A percentile compares a stretch with the other conserved stretches of the same genome.
phyloP scores from a whole-genome alignment of 1,140 invertebrate genomes.

The Drosophila oshimai region DNA sequence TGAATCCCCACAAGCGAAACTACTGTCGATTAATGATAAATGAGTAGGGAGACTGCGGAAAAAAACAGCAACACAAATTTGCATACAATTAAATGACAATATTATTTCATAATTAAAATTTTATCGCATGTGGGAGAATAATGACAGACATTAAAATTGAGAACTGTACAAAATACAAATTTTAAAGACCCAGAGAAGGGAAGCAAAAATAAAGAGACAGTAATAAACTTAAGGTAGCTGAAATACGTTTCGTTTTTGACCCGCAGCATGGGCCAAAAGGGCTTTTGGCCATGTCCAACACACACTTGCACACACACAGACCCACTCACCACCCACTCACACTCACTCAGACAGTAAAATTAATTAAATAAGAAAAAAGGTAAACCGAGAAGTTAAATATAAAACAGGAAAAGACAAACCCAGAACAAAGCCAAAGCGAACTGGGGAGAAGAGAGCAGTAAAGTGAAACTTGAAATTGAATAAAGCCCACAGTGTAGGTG shows the following conservation, averaged over 20 bases:
- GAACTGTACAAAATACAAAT: constrained; percentile 19
- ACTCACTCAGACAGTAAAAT: constrained; percentile 43
- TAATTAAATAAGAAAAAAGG: constrained; percentile 81
- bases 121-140: constrained; percentile 4
- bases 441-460: constrained; percentile 26
- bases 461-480: constrained; percentile 79
- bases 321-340: constrained; percentile 11
- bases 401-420: constrained; percentile 76
- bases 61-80: constrained; percentile 8
- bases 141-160: constrained; percentile 4
- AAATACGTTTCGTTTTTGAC: constrained; percentile 35
- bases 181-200: neutral
- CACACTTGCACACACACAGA: neutral
- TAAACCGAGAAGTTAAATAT: constrained; percentile 80
- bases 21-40: constrained; percentile 39
- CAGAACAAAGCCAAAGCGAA: constrained; percentile 24
- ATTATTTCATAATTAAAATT: constrained; percentile 54
- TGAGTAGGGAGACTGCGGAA: neutral
- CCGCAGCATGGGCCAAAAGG: constrained; percentile 63
- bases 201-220: neutral
- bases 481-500: constrained; percentile 47
- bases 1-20: constrained; percentile 25
- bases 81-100: constrained; percentile 32
- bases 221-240: constrained; percentile 12
- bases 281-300: constrained; percentile 41